These are phyloP conservation scores for Gymnocypris eckloni DNA, from an alignment of 2,797 vertebrate species.

Conservation along the genomic window DNA sequence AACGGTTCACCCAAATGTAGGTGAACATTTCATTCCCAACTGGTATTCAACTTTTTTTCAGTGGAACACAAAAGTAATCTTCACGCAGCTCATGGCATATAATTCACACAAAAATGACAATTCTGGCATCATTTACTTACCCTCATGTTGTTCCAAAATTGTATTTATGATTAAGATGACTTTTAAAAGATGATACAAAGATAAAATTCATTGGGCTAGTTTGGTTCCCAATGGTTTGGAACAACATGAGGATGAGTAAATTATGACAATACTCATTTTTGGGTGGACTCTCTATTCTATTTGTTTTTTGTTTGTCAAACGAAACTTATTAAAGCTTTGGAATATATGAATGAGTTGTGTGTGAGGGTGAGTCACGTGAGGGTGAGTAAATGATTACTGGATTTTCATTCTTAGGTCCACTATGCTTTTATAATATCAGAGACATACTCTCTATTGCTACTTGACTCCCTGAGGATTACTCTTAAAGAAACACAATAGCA, in stretches of 20 bases:
- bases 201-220: background rate
- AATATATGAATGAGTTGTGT: background rate
- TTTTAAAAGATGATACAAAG: background rate
- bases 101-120: background rate
- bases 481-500: background rate
- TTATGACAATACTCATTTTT: background rate
- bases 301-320: background rate
- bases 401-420: background rate
- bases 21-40: background rate
- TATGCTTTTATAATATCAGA: background rate
- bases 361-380: no score
- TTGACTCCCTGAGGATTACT: background rate
- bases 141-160: background rate
- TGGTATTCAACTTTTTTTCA: background rate
- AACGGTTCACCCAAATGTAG: background rate
- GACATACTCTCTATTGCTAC: background rate
- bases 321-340: background rate
- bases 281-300: background rate
- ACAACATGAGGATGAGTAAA: background rate
- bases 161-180: background rate
- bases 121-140: background rate
- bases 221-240: background rate
- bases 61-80: background rate
- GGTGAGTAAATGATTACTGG: slow-evolving; percentile 2
- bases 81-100: background rate